Base-by-base conservation (phyloP, 2,888 invertebrate genomes). In the Eupithecia subfuscata region DNA sequence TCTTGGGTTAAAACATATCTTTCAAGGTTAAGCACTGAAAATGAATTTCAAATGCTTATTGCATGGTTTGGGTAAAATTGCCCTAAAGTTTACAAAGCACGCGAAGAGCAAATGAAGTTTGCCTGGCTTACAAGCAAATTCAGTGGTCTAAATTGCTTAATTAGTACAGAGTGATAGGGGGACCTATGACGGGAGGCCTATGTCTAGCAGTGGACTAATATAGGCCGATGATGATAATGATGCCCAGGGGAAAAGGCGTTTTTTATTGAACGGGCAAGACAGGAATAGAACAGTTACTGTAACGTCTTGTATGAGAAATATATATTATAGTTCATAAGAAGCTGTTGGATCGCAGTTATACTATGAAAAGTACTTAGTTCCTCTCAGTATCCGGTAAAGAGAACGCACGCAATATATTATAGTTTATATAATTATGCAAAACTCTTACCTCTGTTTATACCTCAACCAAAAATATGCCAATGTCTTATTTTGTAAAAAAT, bases 11-110 rank as follows among this genome's bases (percentile, higher is more conserved):
- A 18, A 67, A 40, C 67, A 67, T 67, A 67, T 12, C 16, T 1
- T 22, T 2, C 67, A 67, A 67, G 67, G 67, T 64, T 64, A 64
- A 11, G 40, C 12, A 67, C 40, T 40, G 12, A 67, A 67, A 40
- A 67, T 67, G 40, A n/a, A 64, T 34, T 34, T 30, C 64, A 64
- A 64, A 67, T 67, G 65, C 65, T 37, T 65, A 37, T 37, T 67
- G 67, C 40, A 34, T 67, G 34, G 22, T 37, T 67, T 40, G 22
- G 18, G 67, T 67, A 7, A 67, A 34, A 34, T 40, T 67, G n/a
- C 67, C 67, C 67, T 40, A n/a, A 40, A 67, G 12, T 67, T 37
- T 40, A 40, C n/a, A 40, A 40, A 67, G 40, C 67, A 67, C 67
- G 67, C 67, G 37, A 67, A 18, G 6, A n/a, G 40, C 40, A 8